phyloP scores from a whole-genome alignment of 2,888 invertebrate genomes.

The Mesorhabditis belari region DNA sequence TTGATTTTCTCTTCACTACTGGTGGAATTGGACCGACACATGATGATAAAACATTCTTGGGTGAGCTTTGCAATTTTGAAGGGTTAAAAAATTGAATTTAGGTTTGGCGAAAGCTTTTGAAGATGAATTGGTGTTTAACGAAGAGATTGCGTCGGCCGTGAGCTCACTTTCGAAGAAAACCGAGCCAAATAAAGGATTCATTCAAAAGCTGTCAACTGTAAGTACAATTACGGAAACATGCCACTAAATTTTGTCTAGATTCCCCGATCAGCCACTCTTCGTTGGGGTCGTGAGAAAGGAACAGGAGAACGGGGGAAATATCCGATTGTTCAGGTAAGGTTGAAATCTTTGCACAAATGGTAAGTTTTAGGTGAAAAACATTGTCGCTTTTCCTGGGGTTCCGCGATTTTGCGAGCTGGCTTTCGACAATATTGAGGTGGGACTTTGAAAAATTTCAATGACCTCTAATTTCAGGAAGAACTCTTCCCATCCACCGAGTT shows the following conservation, averaged over 20 bases:
- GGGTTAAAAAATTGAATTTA: constrained; percentile 12
- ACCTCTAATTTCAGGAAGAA: constrained; percentile 20
- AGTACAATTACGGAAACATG: background rate
- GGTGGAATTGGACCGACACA: constrained; percentile 75
- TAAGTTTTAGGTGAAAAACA: constrained; percentile 57
- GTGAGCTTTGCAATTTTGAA: constrained; percentile 45
- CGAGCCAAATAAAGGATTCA: background rate
- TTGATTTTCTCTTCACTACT: constrained; percentile 65
- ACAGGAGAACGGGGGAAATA: constrained; percentile 58
- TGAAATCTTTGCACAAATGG: background rate
- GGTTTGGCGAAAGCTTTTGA: constrained; percentile 58
- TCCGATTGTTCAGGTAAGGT: constrained; percentile 56
- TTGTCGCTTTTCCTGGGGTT: constrained; percentile 69
- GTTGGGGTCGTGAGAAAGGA: constrained; percentile 54
- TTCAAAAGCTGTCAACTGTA: background rate
- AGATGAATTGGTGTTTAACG: constrained; percentile 53
- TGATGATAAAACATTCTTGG: constrained; percentile 71
- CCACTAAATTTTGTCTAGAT: constrained; percentile 46
- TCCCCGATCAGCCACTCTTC: constrained; percentile 56
- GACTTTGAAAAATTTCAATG: too few species aligned
- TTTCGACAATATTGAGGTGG: constrained; percentile 55
- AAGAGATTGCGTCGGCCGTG: constrained; percentile 54
- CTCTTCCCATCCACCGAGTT: constrained; percentile 39
- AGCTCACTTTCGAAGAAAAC: constrained; percentile 37
- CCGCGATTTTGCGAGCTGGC: constrained; percentile 60